Percentiles rank a stretch among this genome's conserved stretches.
Conservation (phyloP, 2,113 vertebrate species). For the Serilophus lunatus region DNA sequence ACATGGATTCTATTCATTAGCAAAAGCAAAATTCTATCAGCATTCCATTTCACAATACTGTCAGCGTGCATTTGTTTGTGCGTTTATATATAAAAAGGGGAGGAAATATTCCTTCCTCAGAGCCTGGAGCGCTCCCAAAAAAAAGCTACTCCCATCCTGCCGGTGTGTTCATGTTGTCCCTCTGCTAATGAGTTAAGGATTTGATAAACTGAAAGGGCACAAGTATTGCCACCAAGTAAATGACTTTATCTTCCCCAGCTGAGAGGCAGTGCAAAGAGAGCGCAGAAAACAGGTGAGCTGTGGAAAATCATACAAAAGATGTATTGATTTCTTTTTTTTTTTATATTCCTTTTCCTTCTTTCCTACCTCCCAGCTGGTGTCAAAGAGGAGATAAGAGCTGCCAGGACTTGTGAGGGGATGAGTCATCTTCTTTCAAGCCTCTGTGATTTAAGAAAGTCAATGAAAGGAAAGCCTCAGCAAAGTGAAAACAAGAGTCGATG, state of each 20-base stretch:
- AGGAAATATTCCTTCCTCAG: not conserved
- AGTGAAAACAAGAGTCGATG: not conserved
- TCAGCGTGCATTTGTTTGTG: not conserved
- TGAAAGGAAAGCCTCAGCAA: not conserved
- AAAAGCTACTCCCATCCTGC: not conserved
- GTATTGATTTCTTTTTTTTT: conserved; percentile 38
- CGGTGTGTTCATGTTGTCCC: not conserved
- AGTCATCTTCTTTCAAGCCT: conserved; percentile 37
- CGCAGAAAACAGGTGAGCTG: conserved; percentile 40
- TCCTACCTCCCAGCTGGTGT: conserved; percentile 42
- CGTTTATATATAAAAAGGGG: not conserved
- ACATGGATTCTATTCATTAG: too few species aligned
- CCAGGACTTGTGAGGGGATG: conserved; percentile 23
- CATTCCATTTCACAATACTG: too few species aligned
- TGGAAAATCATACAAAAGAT: conserved; percentile 48
- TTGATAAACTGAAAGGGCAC: conserved; percentile 23
- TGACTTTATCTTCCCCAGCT: conserved; percentile 43
- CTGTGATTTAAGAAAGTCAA: not conserved
- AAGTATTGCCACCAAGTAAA: conserved; percentile 38
- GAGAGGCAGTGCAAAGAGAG: conserved; percentile 4
- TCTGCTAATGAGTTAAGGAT: conserved; percentile 20
- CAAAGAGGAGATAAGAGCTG: conserved; percentile 47
- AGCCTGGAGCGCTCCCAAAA: not conserved
- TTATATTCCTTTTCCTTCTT: not conserved
- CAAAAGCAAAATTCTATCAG: too few species aligned